Evolutionary conservation across 2,888 invertebrate species (phyloP).

Genomic region (Ormia ochracea): DNA sequence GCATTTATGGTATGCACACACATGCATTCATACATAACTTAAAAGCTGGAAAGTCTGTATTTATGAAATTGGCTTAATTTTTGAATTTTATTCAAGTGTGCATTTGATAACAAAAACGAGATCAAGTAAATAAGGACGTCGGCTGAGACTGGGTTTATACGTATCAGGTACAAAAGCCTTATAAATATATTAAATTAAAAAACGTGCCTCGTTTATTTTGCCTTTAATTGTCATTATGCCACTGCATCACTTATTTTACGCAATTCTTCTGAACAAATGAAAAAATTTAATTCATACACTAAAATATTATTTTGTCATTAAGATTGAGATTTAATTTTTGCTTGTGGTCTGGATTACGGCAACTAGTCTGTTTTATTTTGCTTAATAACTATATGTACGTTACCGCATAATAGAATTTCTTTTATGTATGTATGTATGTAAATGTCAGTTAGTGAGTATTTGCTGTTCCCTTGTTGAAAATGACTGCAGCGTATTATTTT

Average conservation of each 20-base stretch:
- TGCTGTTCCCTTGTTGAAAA: constrained; percentile 12
- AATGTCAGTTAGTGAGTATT: background rate
- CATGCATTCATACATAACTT: too few species aligned
- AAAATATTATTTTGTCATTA: constrained; percentile 12
- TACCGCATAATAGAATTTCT: too few species aligned
- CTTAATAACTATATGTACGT: background rate
- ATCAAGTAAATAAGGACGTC: too few species aligned
- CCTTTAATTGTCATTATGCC: background rate
- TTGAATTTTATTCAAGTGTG: too few species aligned
- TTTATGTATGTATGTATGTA: background rate
- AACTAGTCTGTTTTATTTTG: constrained; percentile 15
- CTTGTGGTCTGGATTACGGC: background rate
- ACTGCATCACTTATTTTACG: background rate
- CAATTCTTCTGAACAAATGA: background rate
- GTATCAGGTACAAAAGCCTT: too few species aligned
- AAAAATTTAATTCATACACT: constrained; percentile 17
- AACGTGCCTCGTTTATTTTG: background rate
- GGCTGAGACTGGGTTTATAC: too few species aligned
- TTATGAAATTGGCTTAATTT: too few species aligned
- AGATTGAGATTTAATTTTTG: background rate
- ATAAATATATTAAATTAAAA: background rate
- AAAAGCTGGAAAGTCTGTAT: too few species aligned
- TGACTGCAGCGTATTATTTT: background rate
- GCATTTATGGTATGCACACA: too few species aligned
- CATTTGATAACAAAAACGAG: too few species aligned